Percentiles rank a stretch among this genome's conserved stretches.
Conservation (phyloP, 2,797 vertebrate species). For the Squalus acanthias region DNA sequence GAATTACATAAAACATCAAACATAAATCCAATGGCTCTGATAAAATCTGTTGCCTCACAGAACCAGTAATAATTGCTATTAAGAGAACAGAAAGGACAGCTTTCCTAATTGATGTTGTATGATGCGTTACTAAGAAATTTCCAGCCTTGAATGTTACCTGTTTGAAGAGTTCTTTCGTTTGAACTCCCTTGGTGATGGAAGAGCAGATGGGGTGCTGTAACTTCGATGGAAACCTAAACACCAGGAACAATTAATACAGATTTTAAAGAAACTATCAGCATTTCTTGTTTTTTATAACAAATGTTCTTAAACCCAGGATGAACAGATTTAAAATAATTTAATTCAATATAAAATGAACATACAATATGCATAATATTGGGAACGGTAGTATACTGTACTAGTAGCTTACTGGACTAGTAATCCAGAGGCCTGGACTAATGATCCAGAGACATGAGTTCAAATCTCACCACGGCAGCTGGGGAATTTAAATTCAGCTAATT, state of each 20-base stretch:
- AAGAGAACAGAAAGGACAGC: neutral
- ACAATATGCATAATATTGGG: neutral
- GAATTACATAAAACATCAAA: neutral
- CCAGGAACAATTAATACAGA: neutral
- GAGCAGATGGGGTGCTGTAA: slow-evolving; percentile 78
- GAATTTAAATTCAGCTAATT: too few relatives aligned
- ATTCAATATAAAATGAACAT: neutral
- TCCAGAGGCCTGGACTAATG: too few relatives aligned
- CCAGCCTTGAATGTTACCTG: slow-evolving; percentile 64
- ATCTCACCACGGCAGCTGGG: too few relatives aligned
- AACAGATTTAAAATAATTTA: neutral
- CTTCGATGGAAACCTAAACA: slow-evolving; percentile 80
- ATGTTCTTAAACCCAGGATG: neutral
- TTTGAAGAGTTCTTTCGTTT: slow-evolving; percentile 69
- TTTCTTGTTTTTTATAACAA: neutral
- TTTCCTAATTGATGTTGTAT: neutral
- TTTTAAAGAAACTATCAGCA: neutral
- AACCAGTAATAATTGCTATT: neutral
- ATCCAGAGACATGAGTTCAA: too few relatives aligned
- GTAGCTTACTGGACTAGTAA: too few relatives aligned
- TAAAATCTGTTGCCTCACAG: neutral
- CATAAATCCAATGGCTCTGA: neutral
- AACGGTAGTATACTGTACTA: too few relatives aligned
- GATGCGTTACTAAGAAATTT: neutral
- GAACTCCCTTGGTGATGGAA: slow-evolving; percentile 70